Percentiles rank a stretch among this genome's conserved stretches.
Conservation (phyloP, 2,113 vertebrate species). For the Nasalis larvatus region DNA sequence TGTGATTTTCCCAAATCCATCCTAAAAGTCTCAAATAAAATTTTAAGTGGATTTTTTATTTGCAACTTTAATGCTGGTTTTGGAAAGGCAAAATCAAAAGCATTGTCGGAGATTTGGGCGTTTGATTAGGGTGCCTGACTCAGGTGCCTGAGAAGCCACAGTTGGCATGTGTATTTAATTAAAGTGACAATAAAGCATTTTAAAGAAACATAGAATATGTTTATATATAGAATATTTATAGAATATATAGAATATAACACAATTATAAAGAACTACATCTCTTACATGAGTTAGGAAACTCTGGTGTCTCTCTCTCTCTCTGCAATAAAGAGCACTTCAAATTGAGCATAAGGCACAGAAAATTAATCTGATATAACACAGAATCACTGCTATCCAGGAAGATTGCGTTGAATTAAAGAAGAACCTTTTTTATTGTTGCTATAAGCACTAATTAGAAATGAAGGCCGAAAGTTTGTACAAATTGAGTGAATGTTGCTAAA, state of each 20-base stretch:
- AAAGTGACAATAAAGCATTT: not conserved
- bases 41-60: not conserved
- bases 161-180: not conserved
- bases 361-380: not conserved
- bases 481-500: not conserved
- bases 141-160: not conserved
- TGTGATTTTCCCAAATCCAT: not conserved
- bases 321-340: not conserved
- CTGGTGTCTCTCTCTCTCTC: not conserved
- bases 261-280: not conserved
- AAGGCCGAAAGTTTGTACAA: not conserved
- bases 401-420: not conserved
- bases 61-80: not conserved
- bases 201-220: not conserved
- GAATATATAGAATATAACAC: not conserved
- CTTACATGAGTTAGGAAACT: not conserved
- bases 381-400: not conserved
- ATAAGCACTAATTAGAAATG: not conserved
- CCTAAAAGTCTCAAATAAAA: not conserved
- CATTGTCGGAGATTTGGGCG: not conserved
- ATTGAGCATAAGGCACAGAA: not conserved
- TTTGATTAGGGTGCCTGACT: not conserved
- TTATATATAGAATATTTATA: too few relatives aligned
- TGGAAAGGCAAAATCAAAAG: not conserved
- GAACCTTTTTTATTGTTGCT: not conserved